A percentile compares a stretch with the other conserved stretches of the same genome.
Conservation (phyloP, 2,888 invertebrate genomes). For the Oxycera nigricornis region DNA sequence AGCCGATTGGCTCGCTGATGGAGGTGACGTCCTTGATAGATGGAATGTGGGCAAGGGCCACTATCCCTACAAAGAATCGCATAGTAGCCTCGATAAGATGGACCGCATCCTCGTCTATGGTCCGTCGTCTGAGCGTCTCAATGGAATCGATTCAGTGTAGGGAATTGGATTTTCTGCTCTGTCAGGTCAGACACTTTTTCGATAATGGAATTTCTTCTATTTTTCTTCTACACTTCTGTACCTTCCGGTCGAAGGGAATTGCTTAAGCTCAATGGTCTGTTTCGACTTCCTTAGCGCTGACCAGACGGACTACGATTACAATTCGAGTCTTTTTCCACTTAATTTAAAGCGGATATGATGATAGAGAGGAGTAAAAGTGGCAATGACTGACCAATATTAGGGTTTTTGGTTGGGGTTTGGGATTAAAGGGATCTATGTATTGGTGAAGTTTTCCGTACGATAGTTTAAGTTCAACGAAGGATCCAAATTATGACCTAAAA, state of each 20-base stretch:
- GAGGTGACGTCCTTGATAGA: constrained; percentile 18
- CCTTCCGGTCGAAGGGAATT: not conserved
- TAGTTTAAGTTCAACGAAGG: no score
- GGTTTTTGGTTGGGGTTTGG: not conserved
- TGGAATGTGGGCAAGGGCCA: constrained; percentile 2
- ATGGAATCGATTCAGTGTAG: not conserved
- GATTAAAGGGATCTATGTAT: no score
- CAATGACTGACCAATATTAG: not conserved
- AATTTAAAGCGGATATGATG: not conserved
- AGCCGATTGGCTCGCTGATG: constrained; percentile 13
- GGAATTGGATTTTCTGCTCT: constrained; percentile 38
- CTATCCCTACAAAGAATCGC: not conserved
- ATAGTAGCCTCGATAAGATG: not conserved
- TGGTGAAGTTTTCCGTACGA: no score
- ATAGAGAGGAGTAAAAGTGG: not conserved
- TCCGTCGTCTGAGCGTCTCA: not conserved
- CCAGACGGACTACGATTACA: not conserved
- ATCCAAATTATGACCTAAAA: no score
- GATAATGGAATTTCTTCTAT: constrained; percentile 33
- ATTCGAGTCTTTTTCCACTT: not conserved
- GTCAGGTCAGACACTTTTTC: constrained; percentile 35
- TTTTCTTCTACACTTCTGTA: not conserved
- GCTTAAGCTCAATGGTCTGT: not conserved
- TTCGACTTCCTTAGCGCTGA: not conserved
- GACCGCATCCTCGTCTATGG: not conserved